phyloP scores from a whole-genome alignment of 2,888 invertebrate species.

The Eutolmus rufibarbis region DNA sequence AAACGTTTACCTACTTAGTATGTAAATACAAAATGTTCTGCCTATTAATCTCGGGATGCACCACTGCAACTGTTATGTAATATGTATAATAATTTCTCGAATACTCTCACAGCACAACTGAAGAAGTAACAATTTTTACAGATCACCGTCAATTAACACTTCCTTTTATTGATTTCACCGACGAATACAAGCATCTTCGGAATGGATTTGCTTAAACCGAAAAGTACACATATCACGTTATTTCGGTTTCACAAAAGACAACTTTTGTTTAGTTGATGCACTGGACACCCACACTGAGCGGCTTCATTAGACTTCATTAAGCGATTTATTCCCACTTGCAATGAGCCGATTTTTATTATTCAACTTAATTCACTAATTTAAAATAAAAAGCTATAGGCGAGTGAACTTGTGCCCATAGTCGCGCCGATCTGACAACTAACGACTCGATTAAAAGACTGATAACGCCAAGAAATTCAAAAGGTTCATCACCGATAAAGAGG shows the following conservation, averaged over 20 bases:
- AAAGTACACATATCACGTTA: background rate
- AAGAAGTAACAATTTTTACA: background rate
- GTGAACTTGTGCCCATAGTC: background rate
- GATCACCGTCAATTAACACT: constrained; percentile 45
- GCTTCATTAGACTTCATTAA: constrained; percentile 2
- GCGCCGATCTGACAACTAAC: background rate
- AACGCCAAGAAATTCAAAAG: background rate
- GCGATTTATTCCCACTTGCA: background rate
- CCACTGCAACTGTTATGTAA: background rate
- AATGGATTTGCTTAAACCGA: background rate
- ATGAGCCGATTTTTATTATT: background rate
- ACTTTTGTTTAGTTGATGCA: background rate
- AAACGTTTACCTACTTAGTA: background rate
- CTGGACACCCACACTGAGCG: background rate
- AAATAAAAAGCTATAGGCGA: background rate
- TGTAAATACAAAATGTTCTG: background rate
- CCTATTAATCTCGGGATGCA: background rate
- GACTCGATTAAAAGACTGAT: background rate
- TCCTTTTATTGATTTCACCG: constrained; percentile 33
- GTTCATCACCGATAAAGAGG: background rate
- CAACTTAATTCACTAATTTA: background rate
- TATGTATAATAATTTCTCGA: background rate
- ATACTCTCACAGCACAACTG: background rate
- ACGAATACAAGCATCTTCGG: background rate
- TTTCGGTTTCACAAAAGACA: background rate